Percentiles rank a stretch among this genome's conserved stretches.
Evolutionary conservation across 2,113 vertebrate genomes (phyloP).

Genomic region (Laterallus jamaicensis): DNA sequence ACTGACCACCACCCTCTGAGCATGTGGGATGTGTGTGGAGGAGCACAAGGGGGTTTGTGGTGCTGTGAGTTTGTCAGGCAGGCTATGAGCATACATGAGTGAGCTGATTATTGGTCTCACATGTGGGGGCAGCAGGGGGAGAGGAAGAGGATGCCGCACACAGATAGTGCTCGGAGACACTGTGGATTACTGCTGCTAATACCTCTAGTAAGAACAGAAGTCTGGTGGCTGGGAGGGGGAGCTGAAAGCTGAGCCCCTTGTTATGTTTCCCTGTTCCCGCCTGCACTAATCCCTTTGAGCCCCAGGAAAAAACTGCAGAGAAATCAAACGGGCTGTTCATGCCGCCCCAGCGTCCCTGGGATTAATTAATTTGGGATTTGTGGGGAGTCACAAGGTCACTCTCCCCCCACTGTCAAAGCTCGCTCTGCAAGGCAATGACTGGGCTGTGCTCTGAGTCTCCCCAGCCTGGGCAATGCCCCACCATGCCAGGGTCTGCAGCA

Average conservation of each 20-base stretch:
- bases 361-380: slow-evolving; percentile 86
- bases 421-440: neutral
- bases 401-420: slow-evolving; percentile 18
- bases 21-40: fast-evolving
- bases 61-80: neutral
- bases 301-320: slow-evolving; percentile 71
- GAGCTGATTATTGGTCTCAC: neutral
- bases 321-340: slow-evolving; percentile 76
- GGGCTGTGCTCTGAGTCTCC: neutral
- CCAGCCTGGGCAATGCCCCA: neutral
- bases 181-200: slow-evolving; percentile 73
- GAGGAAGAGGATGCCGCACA: slow-evolving; percentile 50
- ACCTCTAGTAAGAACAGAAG: slow-evolving; percentile 72
- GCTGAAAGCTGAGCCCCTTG: slow-evolving; percentile 80
- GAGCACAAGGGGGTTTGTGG: neutral
- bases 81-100: fast-evolving
- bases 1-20: too few species aligned
- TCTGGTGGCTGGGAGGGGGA: slow-evolving; percentile 68
- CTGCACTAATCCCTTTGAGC: slow-evolving; percentile 78
- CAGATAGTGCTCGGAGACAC: slow-evolving; percentile 44
- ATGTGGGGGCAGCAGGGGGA: neutral
- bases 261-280: slow-evolving; percentile 73
- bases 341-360: slow-evolving; percentile 56
- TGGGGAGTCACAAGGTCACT: slow-evolving; percentile 67
- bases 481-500: neutral